These are phyloP conservation scores for Danio tinwini DNA, from an alignment of 2,797 vertebrate genomes.

Conservation along the genomic window DNA sequence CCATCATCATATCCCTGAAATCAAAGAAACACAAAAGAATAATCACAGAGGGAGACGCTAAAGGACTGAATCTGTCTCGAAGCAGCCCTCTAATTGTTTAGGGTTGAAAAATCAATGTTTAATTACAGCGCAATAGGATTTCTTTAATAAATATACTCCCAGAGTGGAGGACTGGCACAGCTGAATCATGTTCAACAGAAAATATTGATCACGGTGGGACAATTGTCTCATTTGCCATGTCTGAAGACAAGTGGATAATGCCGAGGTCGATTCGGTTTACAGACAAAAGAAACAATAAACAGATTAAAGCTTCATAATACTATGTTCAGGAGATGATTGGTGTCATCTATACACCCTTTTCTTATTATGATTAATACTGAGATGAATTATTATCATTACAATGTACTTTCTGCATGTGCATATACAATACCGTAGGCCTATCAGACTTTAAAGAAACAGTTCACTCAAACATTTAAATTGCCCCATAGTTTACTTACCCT, in stretches of 20 bases:
- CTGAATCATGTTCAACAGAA: constrained; percentile 63
- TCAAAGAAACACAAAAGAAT: constrained; percentile 54
- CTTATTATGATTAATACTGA: neutral
- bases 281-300: constrained; percentile 49
- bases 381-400: neutral
- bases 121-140: constrained; percentile 62
- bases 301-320: constrained; percentile 38
- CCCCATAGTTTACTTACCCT: too few relatives aligned
- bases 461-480: too few relatives aligned
- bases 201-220: constrained; percentile 67
- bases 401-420: neutral
- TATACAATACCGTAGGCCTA: neutral
- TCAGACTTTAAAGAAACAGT: neutral
- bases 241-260: constrained; percentile 59
- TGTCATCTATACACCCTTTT: neutral
- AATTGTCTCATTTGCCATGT: constrained; percentile 64
- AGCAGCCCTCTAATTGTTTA: constrained; percentile 61
- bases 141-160: constrained; percentile 64
- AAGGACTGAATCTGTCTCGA: constrained; percentile 16
- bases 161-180: constrained; percentile 58
- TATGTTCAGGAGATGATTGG: neutral
- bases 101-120: constrained; percentile 66
- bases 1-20: constrained; percentile 93
- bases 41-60: constrained; percentile 40
- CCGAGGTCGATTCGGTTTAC: constrained; percentile 19